These are phyloP conservation scores for Phallusia fumigata DNA, from an alignment of 23 tunicate species.

Conservation along the genomic window DNA sequence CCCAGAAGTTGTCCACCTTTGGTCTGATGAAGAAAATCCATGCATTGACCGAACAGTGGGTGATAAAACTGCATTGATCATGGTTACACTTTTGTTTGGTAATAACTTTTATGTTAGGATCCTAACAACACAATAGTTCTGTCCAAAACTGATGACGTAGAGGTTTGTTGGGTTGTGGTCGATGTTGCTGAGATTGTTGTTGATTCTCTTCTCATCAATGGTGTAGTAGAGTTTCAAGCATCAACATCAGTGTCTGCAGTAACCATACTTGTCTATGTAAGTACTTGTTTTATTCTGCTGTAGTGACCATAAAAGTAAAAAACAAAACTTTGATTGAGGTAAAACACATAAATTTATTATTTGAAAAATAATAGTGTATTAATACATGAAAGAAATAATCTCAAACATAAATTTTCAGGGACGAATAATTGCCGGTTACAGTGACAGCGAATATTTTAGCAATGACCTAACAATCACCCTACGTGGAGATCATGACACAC, in stretches of 20 bases:
- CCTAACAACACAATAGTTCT: neutral
- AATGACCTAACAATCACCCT: neutral
- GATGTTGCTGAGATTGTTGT: conserved; percentile 21
- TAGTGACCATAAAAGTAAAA: too few relatives aligned
- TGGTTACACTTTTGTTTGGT: too few relatives aligned
- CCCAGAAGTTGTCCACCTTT: conserved; percentile 21
- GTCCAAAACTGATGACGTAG: neutral
- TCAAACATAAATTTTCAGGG: neutral
- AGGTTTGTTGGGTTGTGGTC: conserved; percentile 42
- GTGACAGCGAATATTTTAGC: neutral
- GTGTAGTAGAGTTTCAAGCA: conserved; percentile 26
- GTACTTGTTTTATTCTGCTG: too few relatives aligned
- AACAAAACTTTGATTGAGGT: too few relatives aligned
- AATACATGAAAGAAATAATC: neutral
- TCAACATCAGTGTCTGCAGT: conserved; percentile 23
- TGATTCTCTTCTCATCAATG: conserved; percentile 15
- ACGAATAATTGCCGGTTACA: neutral
- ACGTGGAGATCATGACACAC: neutral
- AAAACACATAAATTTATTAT: neutral
- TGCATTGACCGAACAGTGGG: conserved; percentile 21
- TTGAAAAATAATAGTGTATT: neutral
- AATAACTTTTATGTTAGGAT: neutral
- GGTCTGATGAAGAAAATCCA: conserved; percentile 40
- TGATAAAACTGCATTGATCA: too few relatives aligned
- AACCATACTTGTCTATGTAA: conserved; percentile 17